Conservation (phyloP, 2,888 invertebrate genomes). For the Heliconius ismenius region DNA sequence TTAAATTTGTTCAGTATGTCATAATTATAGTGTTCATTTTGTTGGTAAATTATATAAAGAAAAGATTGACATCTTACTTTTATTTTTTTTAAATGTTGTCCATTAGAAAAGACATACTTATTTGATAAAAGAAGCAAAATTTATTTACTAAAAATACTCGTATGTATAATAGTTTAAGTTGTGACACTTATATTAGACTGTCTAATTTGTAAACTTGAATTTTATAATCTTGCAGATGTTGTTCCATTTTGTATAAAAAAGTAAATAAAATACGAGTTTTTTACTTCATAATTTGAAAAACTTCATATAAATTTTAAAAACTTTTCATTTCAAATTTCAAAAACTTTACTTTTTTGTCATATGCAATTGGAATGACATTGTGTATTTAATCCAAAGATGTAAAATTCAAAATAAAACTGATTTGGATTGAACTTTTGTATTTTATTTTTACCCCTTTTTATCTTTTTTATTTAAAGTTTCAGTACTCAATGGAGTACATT, state of each 20-base stretch:
- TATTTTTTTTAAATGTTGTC: too few relatives aligned
- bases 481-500: too few relatives aligned
- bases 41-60: too few relatives aligned
- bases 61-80: too few relatives aligned
- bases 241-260: background rate
- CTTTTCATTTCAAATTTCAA: too few relatives aligned
- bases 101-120: too few relatives aligned
- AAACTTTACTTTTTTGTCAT: background rate
- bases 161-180: background rate
- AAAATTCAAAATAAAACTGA: slow-evolving; percentile 42
- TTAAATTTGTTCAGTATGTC: too few relatives aligned
- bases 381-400: slow-evolving; percentile 43
- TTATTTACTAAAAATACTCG: too few relatives aligned
- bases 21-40: too few relatives aligned
- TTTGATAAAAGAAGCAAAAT: too few relatives aligned
- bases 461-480: background rate
- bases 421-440: slow-evolving; percentile 40
- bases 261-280: background rate
- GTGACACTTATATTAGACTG: slow-evolving; percentile 5
- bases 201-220: background rate
- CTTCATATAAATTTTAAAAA: too few relatives aligned
- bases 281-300: background rate
- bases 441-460: slow-evolving; percentile 29
- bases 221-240: slow-evolving; percentile 1
- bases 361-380: slow-evolving; percentile 13